Evolutionary conservation across 2,113 vertebrate genomes (phyloP).

Genomic region (Heloderma charlesbogerti): DNA sequence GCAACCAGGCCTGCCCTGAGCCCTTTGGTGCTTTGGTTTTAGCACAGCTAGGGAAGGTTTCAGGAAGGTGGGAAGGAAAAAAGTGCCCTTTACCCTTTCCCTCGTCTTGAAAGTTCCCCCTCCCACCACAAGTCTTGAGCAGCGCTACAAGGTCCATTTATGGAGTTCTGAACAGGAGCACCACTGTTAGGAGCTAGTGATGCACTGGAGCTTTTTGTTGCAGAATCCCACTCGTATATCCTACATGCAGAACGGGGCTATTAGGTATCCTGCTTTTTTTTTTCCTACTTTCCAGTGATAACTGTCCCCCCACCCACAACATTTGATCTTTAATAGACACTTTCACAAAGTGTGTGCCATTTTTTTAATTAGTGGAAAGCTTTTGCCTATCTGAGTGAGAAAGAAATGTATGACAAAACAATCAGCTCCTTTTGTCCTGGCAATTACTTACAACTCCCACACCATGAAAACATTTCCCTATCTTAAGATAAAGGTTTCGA

Average conservation of each 20-base stretch:
- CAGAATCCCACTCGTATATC: neutral
- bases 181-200: neutral
- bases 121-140: no score
- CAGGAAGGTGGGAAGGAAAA: no score
- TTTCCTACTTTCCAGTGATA: neutral
- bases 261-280: neutral
- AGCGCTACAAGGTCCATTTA: no score
- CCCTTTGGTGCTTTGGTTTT: no score
- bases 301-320: neutral
- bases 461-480: neutral
- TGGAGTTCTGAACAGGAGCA: no score
- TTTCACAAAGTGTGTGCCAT: neutral
- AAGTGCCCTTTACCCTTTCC: no score
- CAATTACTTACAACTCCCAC: neutral
- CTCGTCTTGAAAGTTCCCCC: no score
- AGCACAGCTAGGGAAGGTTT: no score
- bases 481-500: slow-evolving; percentile 1
- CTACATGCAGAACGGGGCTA: neutral
- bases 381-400: neutral
- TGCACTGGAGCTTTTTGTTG: neutral
- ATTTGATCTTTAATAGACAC: neutral
- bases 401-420: neutral
- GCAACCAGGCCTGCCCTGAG: no score
- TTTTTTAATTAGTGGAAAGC: neutral
- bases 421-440: neutral